Base-by-base conservation (phyloP, 2,113 vertebrate species). In the Hucho hucho region DNA sequence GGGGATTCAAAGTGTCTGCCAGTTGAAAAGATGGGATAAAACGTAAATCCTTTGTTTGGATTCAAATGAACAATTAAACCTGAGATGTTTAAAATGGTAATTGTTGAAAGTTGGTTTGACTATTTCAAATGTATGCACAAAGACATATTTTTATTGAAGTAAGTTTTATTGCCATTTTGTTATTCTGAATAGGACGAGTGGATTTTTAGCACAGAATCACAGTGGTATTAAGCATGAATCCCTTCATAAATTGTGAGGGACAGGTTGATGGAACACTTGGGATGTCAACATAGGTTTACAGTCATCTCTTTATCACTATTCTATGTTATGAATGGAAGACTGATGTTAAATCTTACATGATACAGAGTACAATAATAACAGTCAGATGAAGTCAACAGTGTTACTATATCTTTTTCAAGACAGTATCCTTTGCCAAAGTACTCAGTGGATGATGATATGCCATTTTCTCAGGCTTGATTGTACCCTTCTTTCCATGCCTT, bases 131-230 rank as follows among this genome's bases (percentile, higher is more conserved):
- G 14, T 53, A 53, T 53, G 0, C 1, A 53, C 49, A 53, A 53
- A 53, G 49, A 53, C 4, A 53, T 69, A 75, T 83, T 78, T 75
- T 75, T 86, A 78, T 83, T 87, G 78, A 89, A 28, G 75, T 90
- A 88, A 88, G 87, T 87, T 93, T 93, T 93, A 93, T 94, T 94
- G 92, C 92, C 76, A 53, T 89, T 89, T 76, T 82, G 89, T 90
- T 84, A 86, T 68, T 91, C 37, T 63, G 75, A 74, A 82, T 84
- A 65, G 68, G 68, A 69, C 79, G 53, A 81, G 81, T 79, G 84
- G 72, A 79, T 76, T 61, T 76, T 76, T 78, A 87, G 85, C 82
- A 90, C 88, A 90, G 82, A 83, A 86, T 90, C 89, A 92, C 91
- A 92, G 83, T 84, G 85, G 77, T 73, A 70, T 69, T 49, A 79